Evolutionary conservation across 1,140 invertebrate genomes (phyloP).

Genomic region (Orchestia grillus): DNA sequence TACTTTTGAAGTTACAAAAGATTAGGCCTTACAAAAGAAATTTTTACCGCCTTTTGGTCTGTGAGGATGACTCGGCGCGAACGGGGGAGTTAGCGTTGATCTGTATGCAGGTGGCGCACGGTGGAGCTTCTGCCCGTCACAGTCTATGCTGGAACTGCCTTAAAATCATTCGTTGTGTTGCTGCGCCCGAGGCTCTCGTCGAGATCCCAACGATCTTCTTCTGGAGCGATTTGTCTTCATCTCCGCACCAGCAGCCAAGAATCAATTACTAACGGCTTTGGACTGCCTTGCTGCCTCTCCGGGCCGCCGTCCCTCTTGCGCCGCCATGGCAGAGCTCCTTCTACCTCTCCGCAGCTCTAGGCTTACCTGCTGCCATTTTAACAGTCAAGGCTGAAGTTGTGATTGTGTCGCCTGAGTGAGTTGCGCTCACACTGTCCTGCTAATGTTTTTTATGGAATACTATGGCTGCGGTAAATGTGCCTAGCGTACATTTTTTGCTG

Average conservation of each 20-base stretch:
- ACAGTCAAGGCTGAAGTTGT: background rate
- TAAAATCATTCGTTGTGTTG: constrained; percentile 55
- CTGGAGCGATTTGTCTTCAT: constrained; percentile 55
- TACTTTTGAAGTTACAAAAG: background rate
- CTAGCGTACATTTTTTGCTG: background rate
- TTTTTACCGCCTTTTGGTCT: background rate
- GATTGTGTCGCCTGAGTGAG: background rate
- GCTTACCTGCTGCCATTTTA: background rate
- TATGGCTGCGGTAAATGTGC: background rate
- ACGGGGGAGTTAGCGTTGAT: background rate
- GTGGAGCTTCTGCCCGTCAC: constrained; percentile 7
- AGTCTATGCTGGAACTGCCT: constrained; percentile 43
- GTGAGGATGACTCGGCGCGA: background rate
- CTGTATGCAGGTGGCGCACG: background rate
- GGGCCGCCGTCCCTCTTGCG: background rate
- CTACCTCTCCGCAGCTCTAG: background rate
- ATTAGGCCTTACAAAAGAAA: background rate
- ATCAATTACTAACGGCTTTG: constrained; percentile 56
- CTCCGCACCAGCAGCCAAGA: constrained; percentile 51
- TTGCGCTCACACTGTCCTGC: background rate
- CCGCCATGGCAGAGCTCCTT: background rate
- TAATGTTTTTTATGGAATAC: background rate
- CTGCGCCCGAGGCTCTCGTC: constrained; percentile 38
- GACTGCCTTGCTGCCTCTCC: constrained; percentile 46
- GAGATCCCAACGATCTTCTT: constrained; percentile 54